Percentiles rank a stretch among this genome's conserved stretches.
phyloP scores from a whole-genome alignment of 1,140 invertebrate species.

The Temnothorax nylanderi region DNA sequence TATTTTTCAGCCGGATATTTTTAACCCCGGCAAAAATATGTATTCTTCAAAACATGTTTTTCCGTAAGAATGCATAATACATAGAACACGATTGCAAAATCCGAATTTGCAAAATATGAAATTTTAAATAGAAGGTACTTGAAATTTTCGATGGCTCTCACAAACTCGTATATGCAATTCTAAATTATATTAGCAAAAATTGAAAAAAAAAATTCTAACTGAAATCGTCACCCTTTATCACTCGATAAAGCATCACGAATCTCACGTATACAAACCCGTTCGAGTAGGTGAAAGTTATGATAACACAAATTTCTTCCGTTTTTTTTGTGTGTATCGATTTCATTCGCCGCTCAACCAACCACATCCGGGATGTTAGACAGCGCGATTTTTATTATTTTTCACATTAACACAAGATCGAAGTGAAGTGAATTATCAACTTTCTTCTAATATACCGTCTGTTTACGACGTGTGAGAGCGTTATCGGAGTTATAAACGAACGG shows the following conservation, averaged over 20 bases:
- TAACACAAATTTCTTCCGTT: slow-evolving; percentile 32
- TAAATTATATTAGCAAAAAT: not conserved
- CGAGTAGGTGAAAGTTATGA: slow-evolving; percentile 52
- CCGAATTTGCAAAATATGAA: not conserved
- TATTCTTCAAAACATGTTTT: not conserved
- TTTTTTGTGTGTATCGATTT: slow-evolving; percentile 39
- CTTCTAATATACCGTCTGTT: not conserved
- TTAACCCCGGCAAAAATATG: not conserved
- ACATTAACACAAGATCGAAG: not conserved
- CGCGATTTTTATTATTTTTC: not conserved
- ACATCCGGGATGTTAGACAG: slow-evolving; percentile 27
- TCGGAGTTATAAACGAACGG: not conserved
- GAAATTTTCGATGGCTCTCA: not conserved
- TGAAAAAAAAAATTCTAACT: not conserved
- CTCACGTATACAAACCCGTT: not conserved
- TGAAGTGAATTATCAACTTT: slow-evolving; percentile 26
- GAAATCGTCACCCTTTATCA: not conserved
- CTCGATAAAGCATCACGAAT: not conserved
- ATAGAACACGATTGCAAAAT: not conserved
- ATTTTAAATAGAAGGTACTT: not conserved
- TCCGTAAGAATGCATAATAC: not conserved
- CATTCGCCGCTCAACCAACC: slow-evolving; percentile 23
- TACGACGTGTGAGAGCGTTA: slow-evolving; percentile 17
- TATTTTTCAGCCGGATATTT: not conserved
- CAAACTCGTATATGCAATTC: not conserved